Conservation (phyloP, 2,797 vertebrate species). For the Sciaenops ocellatus region DNA sequence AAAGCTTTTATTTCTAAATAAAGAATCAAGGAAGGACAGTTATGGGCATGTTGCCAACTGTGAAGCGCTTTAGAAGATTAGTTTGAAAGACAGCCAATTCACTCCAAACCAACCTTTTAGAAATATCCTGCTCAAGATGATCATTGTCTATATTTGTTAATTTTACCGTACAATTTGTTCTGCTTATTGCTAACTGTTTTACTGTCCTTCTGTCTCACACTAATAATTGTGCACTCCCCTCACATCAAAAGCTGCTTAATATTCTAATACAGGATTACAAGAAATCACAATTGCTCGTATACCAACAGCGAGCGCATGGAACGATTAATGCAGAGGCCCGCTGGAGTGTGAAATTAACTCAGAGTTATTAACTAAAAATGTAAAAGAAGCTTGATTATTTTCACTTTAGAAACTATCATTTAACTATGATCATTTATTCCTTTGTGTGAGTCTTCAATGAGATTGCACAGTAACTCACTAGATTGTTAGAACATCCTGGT, state of each 20-base stretch:
- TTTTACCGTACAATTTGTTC: constrained; percentile 7
- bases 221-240: neutral
- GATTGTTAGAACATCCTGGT: neutral
- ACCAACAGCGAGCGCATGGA: constrained; percentile 21
- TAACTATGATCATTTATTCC: neutral
- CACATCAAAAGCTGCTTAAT: constrained; percentile 36
- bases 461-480: no score
- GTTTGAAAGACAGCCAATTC: constrained; percentile 27
- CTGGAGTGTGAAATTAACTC: constrained; percentile 58
- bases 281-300: constrained; percentile 5
- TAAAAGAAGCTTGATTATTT: constrained; percentile 8
- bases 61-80: constrained; percentile 21
- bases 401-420: neutral
- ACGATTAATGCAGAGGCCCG: constrained; percentile 28
- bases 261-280: constrained; percentile 26
- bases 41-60: neutral
- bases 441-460: neutral
- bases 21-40: neutral
- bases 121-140: neutral
- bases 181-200: neutral
- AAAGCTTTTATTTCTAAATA: constrained; percentile 10
- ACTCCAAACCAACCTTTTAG: neutral
- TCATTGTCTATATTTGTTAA: constrained; percentile 11
- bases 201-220: neutral
- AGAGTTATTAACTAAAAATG: constrained; percentile 25